phyloP scores from a whole-genome alignment of 2,888 invertebrate genomes.

The Syrista parreyssii region DNA sequence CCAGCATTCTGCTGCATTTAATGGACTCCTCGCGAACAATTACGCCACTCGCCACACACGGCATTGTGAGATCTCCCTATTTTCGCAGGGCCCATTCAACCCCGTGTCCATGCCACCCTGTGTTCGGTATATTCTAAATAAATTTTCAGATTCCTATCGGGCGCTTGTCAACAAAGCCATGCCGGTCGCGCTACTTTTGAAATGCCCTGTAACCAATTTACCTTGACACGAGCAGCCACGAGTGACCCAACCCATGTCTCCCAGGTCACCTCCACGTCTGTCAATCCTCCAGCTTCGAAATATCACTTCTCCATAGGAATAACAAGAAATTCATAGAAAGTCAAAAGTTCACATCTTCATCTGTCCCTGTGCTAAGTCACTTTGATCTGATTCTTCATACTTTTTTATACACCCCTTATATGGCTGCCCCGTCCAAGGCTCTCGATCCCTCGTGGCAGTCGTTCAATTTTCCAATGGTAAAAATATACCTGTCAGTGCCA shows the following conservation, averaged over 20 bases:
- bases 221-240: no score
- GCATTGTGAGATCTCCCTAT: constrained; percentile 17
- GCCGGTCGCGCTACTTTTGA: no score
- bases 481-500: no score
- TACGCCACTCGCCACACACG: constrained; percentile 38
- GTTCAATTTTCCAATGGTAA: no score
- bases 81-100: constrained; percentile 8
- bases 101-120: background rate
- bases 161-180: background rate
- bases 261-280: no score
- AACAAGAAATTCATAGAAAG: no score
- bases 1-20: constrained; percentile 36
- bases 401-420: background rate
- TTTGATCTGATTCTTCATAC: no score
- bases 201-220: no score
- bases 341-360: background rate
- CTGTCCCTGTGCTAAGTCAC: background rate
- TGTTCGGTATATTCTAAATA: background rate
- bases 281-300: no score
- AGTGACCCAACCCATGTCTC: no score
- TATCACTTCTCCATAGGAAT: no score
- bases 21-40: constrained; percentile 46
- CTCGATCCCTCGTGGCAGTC: background rate
- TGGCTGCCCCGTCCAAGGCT: constrained; percentile 6
- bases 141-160: constrained; percentile 3